Conservation (phyloP, 2,797 vertebrate genomes). For the Anas georgica region DNA sequence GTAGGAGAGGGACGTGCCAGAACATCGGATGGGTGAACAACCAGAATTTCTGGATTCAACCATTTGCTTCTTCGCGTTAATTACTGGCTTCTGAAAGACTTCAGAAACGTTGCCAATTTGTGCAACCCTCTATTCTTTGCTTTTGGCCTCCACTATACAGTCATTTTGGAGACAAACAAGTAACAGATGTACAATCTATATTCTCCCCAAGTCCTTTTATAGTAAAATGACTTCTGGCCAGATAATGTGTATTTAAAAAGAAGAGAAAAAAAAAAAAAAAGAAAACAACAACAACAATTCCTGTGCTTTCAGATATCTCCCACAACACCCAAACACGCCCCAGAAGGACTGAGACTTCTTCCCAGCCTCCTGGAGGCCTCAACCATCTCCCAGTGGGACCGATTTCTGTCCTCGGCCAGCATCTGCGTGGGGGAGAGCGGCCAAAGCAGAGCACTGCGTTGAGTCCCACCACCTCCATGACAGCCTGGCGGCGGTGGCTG, state of each 20-base stretch:
- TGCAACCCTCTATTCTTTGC: conserved; percentile 53
- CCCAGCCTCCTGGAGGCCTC: accelerated
- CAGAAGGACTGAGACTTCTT: not conserved
- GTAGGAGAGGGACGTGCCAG: not conserved
- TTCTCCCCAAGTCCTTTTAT: conserved; percentile 52
- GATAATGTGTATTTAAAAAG: not conserved
- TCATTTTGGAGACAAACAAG: conserved; percentile 36
- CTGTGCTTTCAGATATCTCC: not conserved
- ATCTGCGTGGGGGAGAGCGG: accelerated
- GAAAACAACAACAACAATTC: not conserved
- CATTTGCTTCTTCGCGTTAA: conserved; percentile 55
- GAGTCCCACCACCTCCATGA: not conserved
- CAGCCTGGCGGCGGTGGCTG: not conserved
- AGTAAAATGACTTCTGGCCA: conserved; percentile 24
- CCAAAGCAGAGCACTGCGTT: not conserved
- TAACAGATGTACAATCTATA: conserved; percentile 58
- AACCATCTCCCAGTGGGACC: not conserved
- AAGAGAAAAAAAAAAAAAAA: not conserved
- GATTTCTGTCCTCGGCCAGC: not conserved
- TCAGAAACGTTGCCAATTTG: conserved; percentile 40
- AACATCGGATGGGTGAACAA: not conserved
- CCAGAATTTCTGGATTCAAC: not conserved
- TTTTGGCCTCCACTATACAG: conserved; percentile 19
- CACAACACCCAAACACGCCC: not conserved
- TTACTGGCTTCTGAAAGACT: conserved; percentile 47